These are phyloP conservation scores for Idaea straminata DNA, from an alignment of 2,888 invertebrate species.

Conservation along the genomic window DNA sequence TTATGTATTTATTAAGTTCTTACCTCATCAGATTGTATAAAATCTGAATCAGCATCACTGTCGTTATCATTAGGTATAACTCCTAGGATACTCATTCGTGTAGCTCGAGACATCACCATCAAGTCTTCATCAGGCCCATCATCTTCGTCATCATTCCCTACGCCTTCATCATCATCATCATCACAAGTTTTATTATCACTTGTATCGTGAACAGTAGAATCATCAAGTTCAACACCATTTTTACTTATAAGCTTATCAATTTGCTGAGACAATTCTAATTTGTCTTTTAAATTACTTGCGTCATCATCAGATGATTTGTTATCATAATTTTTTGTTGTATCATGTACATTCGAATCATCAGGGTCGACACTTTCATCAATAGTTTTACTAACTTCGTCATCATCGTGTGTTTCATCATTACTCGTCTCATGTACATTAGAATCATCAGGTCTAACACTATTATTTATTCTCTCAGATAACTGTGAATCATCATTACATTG, in stretches of 20 bases:
- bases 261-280: background rate
- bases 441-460: background rate
- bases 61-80: slow-evolving; percentile 61
- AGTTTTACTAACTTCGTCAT: slow-evolving; percentile 13
- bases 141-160: slow-evolving; percentile 32
- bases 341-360: background rate
- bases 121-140: slow-evolving; percentile 63
- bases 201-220: slow-evolving; percentile 8
- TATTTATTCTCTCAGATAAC: background rate
- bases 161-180: slow-evolving; percentile 19
- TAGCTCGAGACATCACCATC: slow-evolving; percentile 71
- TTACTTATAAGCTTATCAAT: background rate
- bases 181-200: slow-evolving; percentile 20
- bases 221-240: slow-evolving; percentile 5
- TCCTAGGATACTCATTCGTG: slow-evolving; percentile 75
- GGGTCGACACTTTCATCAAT: background rate
- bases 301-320: slow-evolving; percentile 3
- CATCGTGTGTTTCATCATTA: slow-evolving; percentile 6
- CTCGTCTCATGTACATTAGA: background rate
- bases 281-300: background rate
- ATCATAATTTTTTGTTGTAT: slow-evolving; percentile 8
- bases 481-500: slow-evolving; percentile 3
- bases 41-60: slow-evolving; percentile 74
- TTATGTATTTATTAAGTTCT: slow-evolving; percentile 29
- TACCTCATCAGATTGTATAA: slow-evolving; percentile 71